Base-by-base conservation (phyloP, 2,888 invertebrate genomes). In the Trissolcus japonicus region DNA sequence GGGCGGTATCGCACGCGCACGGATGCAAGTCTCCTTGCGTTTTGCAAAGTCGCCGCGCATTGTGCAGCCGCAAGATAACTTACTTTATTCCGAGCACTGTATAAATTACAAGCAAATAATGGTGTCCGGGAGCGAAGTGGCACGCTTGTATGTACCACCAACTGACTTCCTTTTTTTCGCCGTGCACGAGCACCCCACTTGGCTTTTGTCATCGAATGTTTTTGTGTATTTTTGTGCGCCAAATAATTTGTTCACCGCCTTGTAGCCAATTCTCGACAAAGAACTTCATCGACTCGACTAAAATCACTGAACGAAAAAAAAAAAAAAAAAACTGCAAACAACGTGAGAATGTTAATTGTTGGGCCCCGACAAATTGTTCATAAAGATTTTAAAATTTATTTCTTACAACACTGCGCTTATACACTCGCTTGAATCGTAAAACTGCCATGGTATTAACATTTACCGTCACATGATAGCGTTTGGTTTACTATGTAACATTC, bases 101-200 rank as follows among this genome's bases (percentile, higher is more conserved):
- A 83, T 86, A 84, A 86, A 85, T 85, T 83, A 83, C 82, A 67
- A 56, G 80, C 81, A 81, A 85, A 85, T 85, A 84, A 85, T 84
- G 81, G 81, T 80, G 81, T 79, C 76, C 56, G 57, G 54, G 63
- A 76, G 68, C 61, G 51, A 55, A 56, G 46, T 48, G 19, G 55
- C 17, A 61, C n/a, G 67, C 59, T 63, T 51, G 62, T 50, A 55
- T 9, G 16, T 46, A 46, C 7, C 46, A 46, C 16, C 46, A 46
- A 3, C n/a, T 46, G 16, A 63, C 71, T 72, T 65, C 59, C 61
- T 56, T 61, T 66, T 66, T 55, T 55, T 43, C 19, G 29, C 63
- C 46, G 46, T 63, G 55, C 46, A 4, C 43, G 55, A 46, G n/a
- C 54, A 29, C 46, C 48, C 25, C 25, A 19, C 46, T 55, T 53